These are phyloP conservation scores for Holothuria glaberrima DNA, from an alignment of 35 echinoderm and acorn worm species.

Conservation along the genomic window DNA sequence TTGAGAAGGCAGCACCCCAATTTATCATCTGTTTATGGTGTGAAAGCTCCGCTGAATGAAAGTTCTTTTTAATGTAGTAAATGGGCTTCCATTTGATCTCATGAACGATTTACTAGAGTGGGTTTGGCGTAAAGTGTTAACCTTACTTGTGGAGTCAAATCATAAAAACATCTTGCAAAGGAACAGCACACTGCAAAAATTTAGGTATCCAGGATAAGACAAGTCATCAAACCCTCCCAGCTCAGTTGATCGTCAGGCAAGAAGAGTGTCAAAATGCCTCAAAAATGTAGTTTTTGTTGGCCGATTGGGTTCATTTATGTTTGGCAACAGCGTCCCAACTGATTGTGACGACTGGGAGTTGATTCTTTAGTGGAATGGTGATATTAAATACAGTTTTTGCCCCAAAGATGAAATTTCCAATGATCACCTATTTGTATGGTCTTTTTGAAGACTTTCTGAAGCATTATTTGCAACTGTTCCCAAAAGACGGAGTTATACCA, in stretches of 20 bases:
- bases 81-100: conserved; percentile 38
- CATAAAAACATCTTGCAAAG: neutral
- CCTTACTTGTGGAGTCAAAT: conserved; percentile 21
- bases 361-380: conserved; percentile 33
- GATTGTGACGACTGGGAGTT: conserved; percentile 36
- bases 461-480: neutral
- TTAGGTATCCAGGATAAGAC: conserved; percentile 29
- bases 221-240: conserved; percentile 36
- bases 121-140: conserved; percentile 47
- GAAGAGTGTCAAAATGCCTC: conserved; percentile 8
- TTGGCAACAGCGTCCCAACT: conserved; percentile 12
- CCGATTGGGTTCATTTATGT: conserved; percentile 11
- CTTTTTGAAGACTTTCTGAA: conserved; percentile 24
- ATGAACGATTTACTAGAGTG: conserved; percentile 51
- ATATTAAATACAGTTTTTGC: conserved; percentile 36
- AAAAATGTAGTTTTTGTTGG: conserved; percentile 33
- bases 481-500: neutral
- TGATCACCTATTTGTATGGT: conserved; percentile 39
- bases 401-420: conserved; percentile 11
- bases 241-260: neutral
- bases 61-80: conserved; percentile 24
- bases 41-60: conserved; percentile 31
- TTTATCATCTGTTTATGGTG: conserved; percentile 33
- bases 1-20: conserved; percentile 32
- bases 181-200: neutral